Conservation (phyloP, 2,113 vertebrate species). For the Thinocorus orbignyianus region DNA sequence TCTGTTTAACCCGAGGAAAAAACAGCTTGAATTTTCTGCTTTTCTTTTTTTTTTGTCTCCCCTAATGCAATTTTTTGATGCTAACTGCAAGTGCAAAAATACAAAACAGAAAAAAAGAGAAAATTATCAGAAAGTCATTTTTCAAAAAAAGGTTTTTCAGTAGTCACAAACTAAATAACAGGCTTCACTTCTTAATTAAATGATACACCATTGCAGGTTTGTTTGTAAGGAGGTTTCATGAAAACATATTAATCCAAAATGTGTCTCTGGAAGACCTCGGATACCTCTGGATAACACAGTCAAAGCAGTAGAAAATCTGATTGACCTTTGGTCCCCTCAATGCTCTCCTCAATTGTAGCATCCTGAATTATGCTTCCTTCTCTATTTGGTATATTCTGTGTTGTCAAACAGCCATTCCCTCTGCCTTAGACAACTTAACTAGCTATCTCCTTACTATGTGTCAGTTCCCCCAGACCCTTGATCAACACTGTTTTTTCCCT, state of each 20-base stretch:
- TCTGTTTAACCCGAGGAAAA: background rate
- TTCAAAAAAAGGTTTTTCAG: background rate
- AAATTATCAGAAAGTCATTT: background rate
- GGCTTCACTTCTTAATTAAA: background rate
- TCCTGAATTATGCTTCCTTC: background rate
- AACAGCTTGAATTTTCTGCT: background rate
- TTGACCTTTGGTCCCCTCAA: background rate
- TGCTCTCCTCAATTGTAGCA: background rate
- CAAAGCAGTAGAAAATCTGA: background rate
- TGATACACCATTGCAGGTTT: background rate
- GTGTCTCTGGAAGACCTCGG: background rate
- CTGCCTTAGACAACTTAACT: background rate
- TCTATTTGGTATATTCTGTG: background rate
- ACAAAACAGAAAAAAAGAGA: background rate
- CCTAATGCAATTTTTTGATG: background rate
- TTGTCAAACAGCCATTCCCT: background rate
- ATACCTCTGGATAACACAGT: background rate
- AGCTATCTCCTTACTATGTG: background rate
- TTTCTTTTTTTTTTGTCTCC: background rate
- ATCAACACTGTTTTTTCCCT: background rate
- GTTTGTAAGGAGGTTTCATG: background rate
- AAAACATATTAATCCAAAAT: background rate
- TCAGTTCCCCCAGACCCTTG: background rate
- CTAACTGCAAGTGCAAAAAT: background rate
- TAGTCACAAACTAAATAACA: background rate